Evolutionary conservation across 2,797 vertebrate genomes (phyloP).

Genomic region (Pseudomugil gertrudae): DNA sequence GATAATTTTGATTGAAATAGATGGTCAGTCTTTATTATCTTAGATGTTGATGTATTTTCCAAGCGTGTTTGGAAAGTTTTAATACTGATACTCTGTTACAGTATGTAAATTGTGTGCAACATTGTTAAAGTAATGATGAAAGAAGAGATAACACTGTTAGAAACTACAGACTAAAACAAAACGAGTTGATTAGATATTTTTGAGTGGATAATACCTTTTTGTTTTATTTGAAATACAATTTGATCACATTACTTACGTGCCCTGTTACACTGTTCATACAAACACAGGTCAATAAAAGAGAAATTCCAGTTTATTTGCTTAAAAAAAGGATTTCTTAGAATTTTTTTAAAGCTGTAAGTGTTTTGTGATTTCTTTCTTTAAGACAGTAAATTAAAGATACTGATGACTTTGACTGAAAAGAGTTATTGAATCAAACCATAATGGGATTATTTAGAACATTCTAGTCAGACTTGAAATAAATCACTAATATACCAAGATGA

Average conservation of each 20-base stretch:
- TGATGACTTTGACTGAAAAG: conserved; percentile 38
- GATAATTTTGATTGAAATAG: conserved; percentile 38
- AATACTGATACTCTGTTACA: conserved; percentile 15
- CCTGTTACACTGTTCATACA: conserved; percentile 64
- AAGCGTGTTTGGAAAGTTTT: conserved; percentile 31
- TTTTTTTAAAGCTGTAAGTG: conserved; percentile 43
- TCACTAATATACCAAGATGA: not conserved
- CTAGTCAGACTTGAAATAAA: not conserved
- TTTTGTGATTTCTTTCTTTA: conserved; percentile 54
- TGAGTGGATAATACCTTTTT: conserved; percentile 15
- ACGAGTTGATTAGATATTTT: not conserved
- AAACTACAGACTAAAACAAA: too few relatives aligned
- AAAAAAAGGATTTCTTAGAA: conserved; percentile 50
- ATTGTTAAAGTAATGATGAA: conserved; percentile 11
- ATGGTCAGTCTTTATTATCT: conserved; percentile 24
- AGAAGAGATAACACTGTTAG: conserved; percentile 7
- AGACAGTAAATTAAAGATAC: conserved; percentile 78
- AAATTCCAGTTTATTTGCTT: conserved; percentile 45
- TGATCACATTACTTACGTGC: conserved; percentile 36
- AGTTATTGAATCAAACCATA: conserved; percentile 20
- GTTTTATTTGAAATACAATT: conserved; percentile 4
- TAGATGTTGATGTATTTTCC: conserved; percentile 46
- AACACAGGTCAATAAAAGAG: conserved; percentile 32
- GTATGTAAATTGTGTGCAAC: conserved; percentile 37
- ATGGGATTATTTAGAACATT: not conserved